Evolutionary conservation across 2,797 vertebrate species (phyloP), one percentile per base, ranked within the genome.

Genomic region (Vireo griseus): DNA sequence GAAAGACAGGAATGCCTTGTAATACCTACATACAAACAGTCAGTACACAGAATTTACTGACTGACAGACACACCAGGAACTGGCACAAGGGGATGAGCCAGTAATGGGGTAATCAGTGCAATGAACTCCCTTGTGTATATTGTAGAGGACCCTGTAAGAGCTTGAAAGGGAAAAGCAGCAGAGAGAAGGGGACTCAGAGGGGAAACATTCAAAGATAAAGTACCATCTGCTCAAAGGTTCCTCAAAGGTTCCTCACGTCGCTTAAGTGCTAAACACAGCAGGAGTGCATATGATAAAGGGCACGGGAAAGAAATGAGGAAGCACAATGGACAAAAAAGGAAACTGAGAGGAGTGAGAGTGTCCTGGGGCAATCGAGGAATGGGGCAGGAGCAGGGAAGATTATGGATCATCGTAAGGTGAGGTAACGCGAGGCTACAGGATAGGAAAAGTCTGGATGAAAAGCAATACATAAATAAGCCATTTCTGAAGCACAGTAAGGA

Each of bases 171-270:
- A 93, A 95, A 85, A 92, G 78, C 75, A 91, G 77, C 14, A 59
- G 81, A 94, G 75, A 91, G 92, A 93, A 94, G 90, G 93, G 86
- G 93, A 94, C 94, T 94, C 96, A 80, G 92, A 94, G 84, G 93
- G 89, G 91, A 94, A 96, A 96, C 94, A 95, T 91, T 95, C 52
- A 91, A 92, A 94, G 94, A 96, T 92, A 93, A 96, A 96, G 91
- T 83, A 48, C 94, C 96, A 96, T 97, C 95, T 96, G 97, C 96
- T 96, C 95, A 93, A 92, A 96, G 95, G 90, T 94, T 96, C 94
- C 92, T 95, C 94, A 95, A 92, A 95, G 96, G 91, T 94, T 96
- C 91, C 78, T 94, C 90, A 67, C 54, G 73, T 96, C 96, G 91
- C 93, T 83, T 74, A 80, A 80, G 63, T 62, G 54, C 95, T 87